Evolutionary conservation across 2,888 invertebrate species (phyloP), one percentile per base, ranked within the genome.

Genomic region (Morinoia aosen): DNA sequence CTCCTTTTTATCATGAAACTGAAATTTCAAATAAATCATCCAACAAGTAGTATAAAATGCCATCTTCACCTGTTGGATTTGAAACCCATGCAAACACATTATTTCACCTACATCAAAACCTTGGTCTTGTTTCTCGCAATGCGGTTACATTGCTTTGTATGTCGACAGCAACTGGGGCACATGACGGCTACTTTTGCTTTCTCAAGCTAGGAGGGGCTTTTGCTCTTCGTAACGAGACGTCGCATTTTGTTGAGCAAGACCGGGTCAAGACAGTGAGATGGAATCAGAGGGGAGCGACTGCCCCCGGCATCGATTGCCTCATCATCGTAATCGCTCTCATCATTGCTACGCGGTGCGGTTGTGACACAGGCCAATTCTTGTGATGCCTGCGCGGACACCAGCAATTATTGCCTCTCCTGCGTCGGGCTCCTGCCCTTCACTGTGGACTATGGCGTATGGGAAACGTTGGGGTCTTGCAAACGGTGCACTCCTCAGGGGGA

Each of bases 221-320:
- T 76, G 33, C 76, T 76, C 76, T 76, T 2, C 25, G 76, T 33
- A 76, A 76, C 33, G 25, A 16, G 76, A 76, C 76, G 76, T 33
- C 25, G 25, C 16, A 25, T 76, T 76, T 33, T 25, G 76, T 76
- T 76, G 76, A 25, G 76, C 19, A 76, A 76, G 76, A 76, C 14
- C 76, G 33, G 76, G 76, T 76, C 76, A 76, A 25, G 76, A 76
- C 76, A 76, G 76, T 76, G 76, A 76, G 76, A 76, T 76, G 25
- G 76, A 76, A 76, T 76, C 76, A 33, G 14, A 76, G 33, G 76
- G 33, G 76, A 76, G 76, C 76, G 76, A 76, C 76, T 76, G 76
- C 76, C 76, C 76, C 76, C 25, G 76, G 90, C 90, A 90, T 48
- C 39, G 90, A 90, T 57, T 93, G 93, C 56, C 93, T 93, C 93